phyloP scores from a whole-genome alignment of 1,140 invertebrate genomes.

The Lepidurus apus region DNA sequence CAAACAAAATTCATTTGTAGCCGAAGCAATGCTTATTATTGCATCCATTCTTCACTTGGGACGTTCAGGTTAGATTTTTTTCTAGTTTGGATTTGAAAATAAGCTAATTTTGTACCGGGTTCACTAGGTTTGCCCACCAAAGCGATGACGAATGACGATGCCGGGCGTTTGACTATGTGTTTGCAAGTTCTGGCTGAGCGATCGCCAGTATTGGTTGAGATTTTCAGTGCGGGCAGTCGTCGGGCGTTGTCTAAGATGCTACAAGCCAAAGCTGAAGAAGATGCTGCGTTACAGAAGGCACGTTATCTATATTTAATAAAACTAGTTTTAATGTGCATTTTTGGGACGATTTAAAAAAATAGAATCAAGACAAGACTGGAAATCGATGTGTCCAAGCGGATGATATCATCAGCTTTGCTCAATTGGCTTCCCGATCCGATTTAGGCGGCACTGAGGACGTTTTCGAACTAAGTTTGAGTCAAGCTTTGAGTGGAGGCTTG shows the following conservation, averaged over 20 bases:
- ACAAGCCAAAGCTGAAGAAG: slow-evolving; percentile 69
- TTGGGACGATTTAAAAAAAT: not conserved
- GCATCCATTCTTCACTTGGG: slow-evolving; percentile 79
- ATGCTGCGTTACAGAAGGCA: slow-evolving; percentile 53
- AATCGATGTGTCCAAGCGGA: slow-evolving; percentile 31
- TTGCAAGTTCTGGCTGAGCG: slow-evolving; percentile 70
- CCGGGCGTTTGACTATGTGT: slow-evolving; percentile 83
- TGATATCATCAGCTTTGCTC: slow-evolving; percentile 38
- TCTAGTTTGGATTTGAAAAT: slow-evolving; percentile 35
- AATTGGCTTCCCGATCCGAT: slow-evolving; percentile 63
- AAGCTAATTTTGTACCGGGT: slow-evolving; percentile 27
- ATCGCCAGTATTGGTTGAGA: slow-evolving; percentile 58
- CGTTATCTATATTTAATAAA: slow-evolving; percentile 16
- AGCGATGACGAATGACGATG: slow-evolving; percentile 90
- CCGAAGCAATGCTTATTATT: slow-evolving; percentile 83
- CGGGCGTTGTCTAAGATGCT: slow-evolving; percentile 80
- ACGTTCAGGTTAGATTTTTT: slow-evolving; percentile 52
- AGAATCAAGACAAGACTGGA: slow-evolving; percentile 31
- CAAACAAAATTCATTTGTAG: slow-evolving; percentile 62
- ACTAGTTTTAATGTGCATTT: not conserved
- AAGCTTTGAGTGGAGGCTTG: slow-evolving; percentile 71
- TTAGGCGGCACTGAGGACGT: slow-evolving; percentile 66
- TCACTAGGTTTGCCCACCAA: slow-evolving; percentile 46
- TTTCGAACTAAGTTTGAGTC: slow-evolving; percentile 90
- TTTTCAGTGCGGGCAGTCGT: slow-evolving; percentile 74